phyloP scores from a whole-genome alignment of 2,113 vertebrate genomes.

The Chloropsis hardwickii region DNA sequence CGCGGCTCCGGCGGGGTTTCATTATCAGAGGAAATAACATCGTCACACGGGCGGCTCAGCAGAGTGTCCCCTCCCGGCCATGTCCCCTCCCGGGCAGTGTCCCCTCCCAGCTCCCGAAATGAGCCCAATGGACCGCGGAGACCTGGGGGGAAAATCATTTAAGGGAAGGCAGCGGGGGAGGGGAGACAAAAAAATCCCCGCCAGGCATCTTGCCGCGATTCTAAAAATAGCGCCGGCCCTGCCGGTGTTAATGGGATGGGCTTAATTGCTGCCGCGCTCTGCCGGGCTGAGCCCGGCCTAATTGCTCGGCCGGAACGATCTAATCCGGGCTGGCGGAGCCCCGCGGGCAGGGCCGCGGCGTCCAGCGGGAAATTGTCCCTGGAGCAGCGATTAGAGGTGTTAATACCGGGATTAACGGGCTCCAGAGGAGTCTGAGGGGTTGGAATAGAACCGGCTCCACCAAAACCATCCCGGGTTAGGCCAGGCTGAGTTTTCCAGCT shows the following conservation, averaged over 20 bases:
- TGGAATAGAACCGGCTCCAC: background rate
- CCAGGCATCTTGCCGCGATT: background rate
- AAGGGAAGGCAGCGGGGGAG: background rate
- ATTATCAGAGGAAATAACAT: slow-evolving; percentile 7
- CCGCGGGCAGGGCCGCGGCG: background rate
- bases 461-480: background rate
- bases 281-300: background rate
- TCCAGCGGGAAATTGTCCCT: slow-evolving; percentile 30
- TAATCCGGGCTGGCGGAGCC: background rate
- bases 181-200: background rate
- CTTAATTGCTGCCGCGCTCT: slow-evolving; percentile 20
- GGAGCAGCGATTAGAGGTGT: slow-evolving; percentile 41
- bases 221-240: background rate
- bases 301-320: slow-evolving; percentile 15
- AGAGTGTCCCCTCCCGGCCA: background rate
- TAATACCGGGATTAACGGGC: slow-evolving; percentile 43
- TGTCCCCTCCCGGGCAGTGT: too few relatives aligned
- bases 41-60: background rate
- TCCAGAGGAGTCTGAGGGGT: background rate
- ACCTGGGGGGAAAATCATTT: slow-evolving; percentile 4
- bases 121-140: background rate
- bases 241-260: slow-evolving; percentile 24
- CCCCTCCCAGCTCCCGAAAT: background rate
- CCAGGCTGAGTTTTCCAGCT: background rate
- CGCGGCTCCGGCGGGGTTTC: background rate